Conservation (phyloP, 2,113 vertebrate species). For the Pholis gunnellus region DNA sequence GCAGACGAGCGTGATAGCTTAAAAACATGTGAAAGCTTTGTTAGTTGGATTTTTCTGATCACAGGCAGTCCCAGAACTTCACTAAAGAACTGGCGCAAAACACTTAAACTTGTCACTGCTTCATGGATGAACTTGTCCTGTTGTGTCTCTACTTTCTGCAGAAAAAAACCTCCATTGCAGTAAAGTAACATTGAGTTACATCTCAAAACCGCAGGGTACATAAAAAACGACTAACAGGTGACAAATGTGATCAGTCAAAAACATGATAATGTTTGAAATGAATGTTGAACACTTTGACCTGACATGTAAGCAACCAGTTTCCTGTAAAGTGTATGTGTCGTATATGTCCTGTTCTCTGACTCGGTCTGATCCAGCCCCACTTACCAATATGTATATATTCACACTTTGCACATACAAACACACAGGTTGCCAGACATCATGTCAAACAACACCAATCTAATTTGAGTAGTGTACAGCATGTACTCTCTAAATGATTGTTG, state of each 20-base stretch:
- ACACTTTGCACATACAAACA: neutral
- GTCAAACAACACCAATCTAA: slow-evolving; percentile 15
- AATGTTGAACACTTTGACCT: neutral
- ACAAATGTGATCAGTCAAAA: neutral
- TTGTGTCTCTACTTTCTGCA: neutral
- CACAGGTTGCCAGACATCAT: slow-evolving; percentile 7
- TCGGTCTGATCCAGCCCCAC: neutral
- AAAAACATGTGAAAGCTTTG: neutral
- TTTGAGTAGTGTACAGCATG: neutral
- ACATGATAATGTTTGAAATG: neutral
- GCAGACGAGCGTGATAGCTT: neutral
- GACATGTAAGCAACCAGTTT: neutral
- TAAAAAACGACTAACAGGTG: neutral
- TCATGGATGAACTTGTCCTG: slow-evolving; percentile 27
- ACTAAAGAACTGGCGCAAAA: neutral
- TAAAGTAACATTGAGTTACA: neutral
- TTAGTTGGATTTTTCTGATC: neutral
- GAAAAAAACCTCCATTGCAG: neutral
- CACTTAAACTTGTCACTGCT: slow-evolving; percentile 3
- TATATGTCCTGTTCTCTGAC: neutral
- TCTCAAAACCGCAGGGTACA: neutral
- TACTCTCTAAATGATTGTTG: slow-evolving; percentile 15
- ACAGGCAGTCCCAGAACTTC: neutral
- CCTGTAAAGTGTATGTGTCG: neutral
- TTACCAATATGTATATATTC: neutral